A percentile compares a stretch with the other conserved stretches of the same genome.
These are phyloP conservation scores for Megalops atlanticus DNA, from an alignment of 2,113 vertebrate genomes.

Conservation along the genomic window DNA sequence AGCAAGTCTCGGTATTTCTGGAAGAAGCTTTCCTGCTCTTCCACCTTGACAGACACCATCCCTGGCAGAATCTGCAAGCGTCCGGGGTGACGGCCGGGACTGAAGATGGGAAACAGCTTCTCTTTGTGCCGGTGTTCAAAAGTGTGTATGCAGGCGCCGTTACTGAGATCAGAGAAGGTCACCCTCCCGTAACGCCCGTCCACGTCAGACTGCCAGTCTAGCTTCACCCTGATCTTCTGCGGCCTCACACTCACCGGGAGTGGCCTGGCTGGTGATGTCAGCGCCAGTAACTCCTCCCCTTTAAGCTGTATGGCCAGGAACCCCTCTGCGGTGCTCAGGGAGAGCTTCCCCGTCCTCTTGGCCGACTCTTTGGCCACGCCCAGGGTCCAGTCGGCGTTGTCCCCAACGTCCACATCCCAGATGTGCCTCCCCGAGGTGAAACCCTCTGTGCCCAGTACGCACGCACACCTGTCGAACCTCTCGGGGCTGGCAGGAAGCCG, in stretches of 20 bases:
- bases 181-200: constrained; percentile 53
- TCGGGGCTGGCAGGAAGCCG: background rate
- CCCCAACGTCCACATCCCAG: constrained; percentile 45
- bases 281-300: constrained; percentile 26
- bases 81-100: too few relatives aligned
- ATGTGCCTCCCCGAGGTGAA: constrained; percentile 37
- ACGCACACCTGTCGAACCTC: constrained; percentile 12
- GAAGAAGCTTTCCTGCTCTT: too few relatives aligned
- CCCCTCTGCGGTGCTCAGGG: background rate
- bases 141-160: constrained; percentile 51
- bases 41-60: too few relatives aligned
- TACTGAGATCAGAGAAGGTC: constrained; percentile 52
- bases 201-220: too few relatives aligned
- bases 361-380: constrained; percentile 39
- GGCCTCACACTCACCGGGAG: constrained; percentile 44
- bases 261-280: background rate
- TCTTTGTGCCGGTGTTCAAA: constrained; percentile 52
- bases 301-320: constrained; percentile 34
- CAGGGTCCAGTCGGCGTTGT: constrained; percentile 37
- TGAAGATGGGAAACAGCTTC: too few relatives aligned
- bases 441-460: constrained; percentile 37
- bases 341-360: constrained; percentile 12
- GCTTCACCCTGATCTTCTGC: constrained; percentile 49
- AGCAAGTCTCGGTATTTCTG: too few relatives aligned
- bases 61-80: too few relatives aligned